These are phyloP conservation scores for Saxicola maurus DNA, from an alignment of 2,797 vertebrate species.

Conservation along the genomic window DNA sequence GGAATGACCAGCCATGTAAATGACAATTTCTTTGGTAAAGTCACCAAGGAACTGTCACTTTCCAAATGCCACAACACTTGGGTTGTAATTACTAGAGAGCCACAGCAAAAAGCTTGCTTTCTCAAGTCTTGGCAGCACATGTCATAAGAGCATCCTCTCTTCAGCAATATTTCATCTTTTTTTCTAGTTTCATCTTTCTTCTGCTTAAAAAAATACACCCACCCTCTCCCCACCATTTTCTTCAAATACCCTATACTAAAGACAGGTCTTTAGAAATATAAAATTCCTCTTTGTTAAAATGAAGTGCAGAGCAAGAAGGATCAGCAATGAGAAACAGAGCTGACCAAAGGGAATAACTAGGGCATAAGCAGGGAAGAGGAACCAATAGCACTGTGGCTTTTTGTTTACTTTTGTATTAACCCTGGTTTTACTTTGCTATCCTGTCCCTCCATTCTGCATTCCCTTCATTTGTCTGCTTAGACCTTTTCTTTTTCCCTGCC, in stretches of 20 bases:
- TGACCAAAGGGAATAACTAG: neutral
- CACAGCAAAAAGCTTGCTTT: neutral
- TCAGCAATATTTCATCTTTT: neutral
- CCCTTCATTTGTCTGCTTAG: neutral
- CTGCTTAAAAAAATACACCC: neutral
- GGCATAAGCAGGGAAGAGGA: neutral
- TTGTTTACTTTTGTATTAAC: neutral
- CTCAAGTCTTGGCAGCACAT: neutral
- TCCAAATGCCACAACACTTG: neutral
- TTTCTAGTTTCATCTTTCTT: neutral
- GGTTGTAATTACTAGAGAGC: neutral
- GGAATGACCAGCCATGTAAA: neutral
- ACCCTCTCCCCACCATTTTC: accelerated
- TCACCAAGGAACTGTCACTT: neutral
- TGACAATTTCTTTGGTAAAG: neutral
- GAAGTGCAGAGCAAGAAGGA: neutral
- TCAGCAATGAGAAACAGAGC: neutral
- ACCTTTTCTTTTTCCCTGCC: neutral
- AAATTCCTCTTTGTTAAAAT: neutral
- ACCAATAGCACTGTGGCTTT: neutral
- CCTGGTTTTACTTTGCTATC: neutral
- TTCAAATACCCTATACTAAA: neutral
- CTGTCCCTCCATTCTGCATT: neutral
- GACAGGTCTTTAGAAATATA: neutral
- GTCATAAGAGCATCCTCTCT: neutral